phyloP scores from a whole-genome alignment of 1,140 invertebrate species.

The Conus ventricosus region DNA sequence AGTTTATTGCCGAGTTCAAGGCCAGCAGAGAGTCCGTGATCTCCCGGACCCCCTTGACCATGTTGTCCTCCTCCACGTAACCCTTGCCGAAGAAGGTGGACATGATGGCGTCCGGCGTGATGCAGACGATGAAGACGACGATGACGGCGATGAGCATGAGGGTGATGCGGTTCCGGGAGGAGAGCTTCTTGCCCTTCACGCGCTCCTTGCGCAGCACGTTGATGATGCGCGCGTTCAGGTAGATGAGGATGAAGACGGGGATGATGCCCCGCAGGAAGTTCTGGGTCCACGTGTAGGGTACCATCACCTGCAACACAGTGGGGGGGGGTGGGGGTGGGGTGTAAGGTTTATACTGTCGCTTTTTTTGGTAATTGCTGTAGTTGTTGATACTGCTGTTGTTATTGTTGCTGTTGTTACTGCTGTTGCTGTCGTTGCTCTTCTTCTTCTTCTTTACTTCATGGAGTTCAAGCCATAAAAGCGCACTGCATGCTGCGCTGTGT shows the following conservation, averaged over 20 bases:
- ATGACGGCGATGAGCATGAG: constrained; percentile 86
- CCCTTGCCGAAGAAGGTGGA: constrained; percentile 74
- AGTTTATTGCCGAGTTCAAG: constrained; percentile 84
- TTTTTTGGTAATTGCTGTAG: constrained; percentile 31
- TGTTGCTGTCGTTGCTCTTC: too few species aligned
- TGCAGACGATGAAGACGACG: constrained; percentile 84
- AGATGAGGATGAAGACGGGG: constrained; percentile 72
- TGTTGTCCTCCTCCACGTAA: constrained; percentile 71
- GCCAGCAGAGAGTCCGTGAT: constrained; percentile 84
- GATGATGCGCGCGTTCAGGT: constrained; percentile 82
- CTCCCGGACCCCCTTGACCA: constrained; percentile 81
- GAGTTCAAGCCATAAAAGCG: too few species aligned
- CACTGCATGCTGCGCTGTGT: too few species aligned
- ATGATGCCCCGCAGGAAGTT: constrained; percentile 81
- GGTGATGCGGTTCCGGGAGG: constrained; percentile 79
- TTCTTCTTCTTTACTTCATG: too few species aligned
- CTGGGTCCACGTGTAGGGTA: constrained; percentile 82
- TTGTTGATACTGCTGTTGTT: too few species aligned
- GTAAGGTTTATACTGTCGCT: constrained; percentile 20
- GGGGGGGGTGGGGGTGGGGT: constrained; percentile 55
- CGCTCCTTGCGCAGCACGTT: constrained; percentile 78
- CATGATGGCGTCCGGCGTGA: constrained; percentile 83
- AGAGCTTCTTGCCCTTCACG: constrained; percentile 64
- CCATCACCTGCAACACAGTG: constrained; percentile 50
- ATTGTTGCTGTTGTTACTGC: too few species aligned